phyloP scores from a whole-genome alignment of 1,140 invertebrate genomes.

The Eubasilissa regina region DNA sequence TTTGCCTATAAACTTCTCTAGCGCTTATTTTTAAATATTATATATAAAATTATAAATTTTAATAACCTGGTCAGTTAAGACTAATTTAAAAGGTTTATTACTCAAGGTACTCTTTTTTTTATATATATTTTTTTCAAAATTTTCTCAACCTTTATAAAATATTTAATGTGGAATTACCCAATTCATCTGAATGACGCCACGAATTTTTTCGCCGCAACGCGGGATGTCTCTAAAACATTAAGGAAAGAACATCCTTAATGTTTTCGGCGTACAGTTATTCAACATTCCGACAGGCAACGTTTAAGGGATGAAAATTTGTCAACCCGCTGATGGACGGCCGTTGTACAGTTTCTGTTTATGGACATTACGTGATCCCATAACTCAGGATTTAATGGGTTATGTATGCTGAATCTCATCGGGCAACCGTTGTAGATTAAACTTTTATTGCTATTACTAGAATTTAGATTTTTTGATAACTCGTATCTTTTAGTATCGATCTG shows the following conservation, averaged over 20 bases:
- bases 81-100: too few relatives aligned
- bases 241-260: neutral
- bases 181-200: too few relatives aligned
- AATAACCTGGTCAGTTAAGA: too few relatives aligned
- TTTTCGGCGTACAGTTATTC: conserved; percentile 26
- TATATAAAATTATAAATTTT: too few relatives aligned
- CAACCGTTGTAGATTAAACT: conserved; percentile 5
- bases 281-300: neutral
- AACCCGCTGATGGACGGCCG: conserved; percentile 27
- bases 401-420: conserved; percentile 12
- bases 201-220: too few relatives aligned
- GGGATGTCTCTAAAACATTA: too few relatives aligned
- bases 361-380: conserved; percentile 31
- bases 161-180: too few relatives aligned
- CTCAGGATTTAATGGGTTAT: conserved; percentile 31
- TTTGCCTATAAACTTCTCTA: too few relatives aligned
- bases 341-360: conserved; percentile 29
- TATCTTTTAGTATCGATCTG: neutral
- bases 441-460: conserved; percentile 28
- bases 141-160: too few relatives aligned
- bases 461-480: conserved; percentile 23
- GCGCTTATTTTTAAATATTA: too few relatives aligned
- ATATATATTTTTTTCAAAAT: too few relatives aligned
- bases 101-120: too few relatives aligned
- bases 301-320: conserved; percentile 36